Conservation (phyloP, 2,797 vertebrate genomes). For the Falco concolor region DNA sequence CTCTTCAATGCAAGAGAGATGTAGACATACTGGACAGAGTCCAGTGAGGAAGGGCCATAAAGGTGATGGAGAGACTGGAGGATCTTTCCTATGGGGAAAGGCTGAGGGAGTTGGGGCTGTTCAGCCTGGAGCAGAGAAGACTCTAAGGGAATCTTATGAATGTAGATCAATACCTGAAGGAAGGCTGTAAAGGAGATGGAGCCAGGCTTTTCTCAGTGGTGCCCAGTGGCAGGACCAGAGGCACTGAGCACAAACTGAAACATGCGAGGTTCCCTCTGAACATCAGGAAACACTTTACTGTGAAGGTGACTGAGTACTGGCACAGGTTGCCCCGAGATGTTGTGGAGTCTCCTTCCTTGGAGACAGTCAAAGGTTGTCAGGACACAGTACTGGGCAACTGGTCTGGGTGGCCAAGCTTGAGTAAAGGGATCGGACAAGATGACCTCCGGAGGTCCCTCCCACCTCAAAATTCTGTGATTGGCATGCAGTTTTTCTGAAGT, state of each 20-base stretch:
- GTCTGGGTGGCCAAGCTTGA: not conserved
- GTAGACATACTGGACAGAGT: not conserved
- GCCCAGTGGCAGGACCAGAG: not conserved
- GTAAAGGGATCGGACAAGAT: not conserved
- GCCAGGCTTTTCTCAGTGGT: not conserved
- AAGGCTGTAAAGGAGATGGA: not conserved
- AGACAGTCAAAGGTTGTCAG: not conserved
- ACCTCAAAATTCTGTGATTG: not conserved
- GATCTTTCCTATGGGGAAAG: not conserved
- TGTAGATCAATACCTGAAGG: not conserved
- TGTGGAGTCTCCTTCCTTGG: not conserved
- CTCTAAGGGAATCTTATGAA: not conserved
- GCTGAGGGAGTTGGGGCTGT: not conserved
- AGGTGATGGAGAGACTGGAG: not conserved
- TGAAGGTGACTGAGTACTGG: not conserved
- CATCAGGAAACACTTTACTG: not conserved
- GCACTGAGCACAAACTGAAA: not conserved
- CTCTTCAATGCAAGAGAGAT: not conserved
- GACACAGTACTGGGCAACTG: accelerated
- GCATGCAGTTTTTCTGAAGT: not conserved
- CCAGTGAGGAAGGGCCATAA: no score
- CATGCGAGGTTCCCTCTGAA: accelerated
- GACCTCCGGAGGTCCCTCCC: not conserved
- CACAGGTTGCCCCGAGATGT: not conserved
- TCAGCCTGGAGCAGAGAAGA: not conserved